A percentile compares a stretch with the other conserved stretches of the same genome.
phyloP scores from a whole-genome alignment of 2,888 invertebrate species.

The Julus scandinavius region DNA sequence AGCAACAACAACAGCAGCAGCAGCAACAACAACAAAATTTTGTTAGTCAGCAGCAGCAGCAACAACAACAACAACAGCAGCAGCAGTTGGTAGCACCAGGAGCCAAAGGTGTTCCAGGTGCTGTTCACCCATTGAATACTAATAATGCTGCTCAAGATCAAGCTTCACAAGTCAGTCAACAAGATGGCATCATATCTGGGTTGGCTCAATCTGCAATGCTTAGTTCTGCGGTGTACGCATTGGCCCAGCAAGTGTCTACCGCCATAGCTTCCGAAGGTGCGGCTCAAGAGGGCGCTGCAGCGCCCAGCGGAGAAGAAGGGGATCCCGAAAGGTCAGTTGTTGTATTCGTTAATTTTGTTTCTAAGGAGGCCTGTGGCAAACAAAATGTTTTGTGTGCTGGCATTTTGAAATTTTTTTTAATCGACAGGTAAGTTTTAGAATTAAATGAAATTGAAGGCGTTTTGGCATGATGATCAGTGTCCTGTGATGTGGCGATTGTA shows the following conservation, averaged over 20 bases:
- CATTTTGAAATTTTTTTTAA: background rate
- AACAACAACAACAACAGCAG: conserved; percentile 68
- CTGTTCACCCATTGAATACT: background rate
- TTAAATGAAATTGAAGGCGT: background rate
- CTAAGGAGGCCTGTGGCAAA: background rate
- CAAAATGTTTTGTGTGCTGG: background rate
- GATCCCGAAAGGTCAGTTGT: conserved; percentile 68
- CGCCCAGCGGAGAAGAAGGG: conserved; percentile 63
- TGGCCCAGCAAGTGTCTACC: conserved; percentile 57
- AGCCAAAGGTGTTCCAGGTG: conserved; percentile 60
- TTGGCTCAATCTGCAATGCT: conserved; percentile 52
- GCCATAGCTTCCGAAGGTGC: conserved; percentile 65
- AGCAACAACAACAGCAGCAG: conserved; percentile 68
- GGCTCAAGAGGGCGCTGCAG: conserved; percentile 63
- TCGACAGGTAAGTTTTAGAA: background rate
- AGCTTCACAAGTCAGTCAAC: background rate
- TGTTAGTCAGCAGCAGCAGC: conserved; percentile 62
- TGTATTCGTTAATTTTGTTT: background rate
- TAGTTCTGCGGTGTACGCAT: conserved; percentile 53
- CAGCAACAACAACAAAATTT: conserved; percentile 29
- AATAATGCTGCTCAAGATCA: conserved; percentile 17
- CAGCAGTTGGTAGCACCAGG: conserved; percentile 59
- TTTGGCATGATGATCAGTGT: background rate
- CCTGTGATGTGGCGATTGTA: background rate
- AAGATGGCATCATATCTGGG: background rate